phyloP scores from a whole-genome alignment of 2,797 vertebrate genomes.

The Hydrophis major region DNA sequence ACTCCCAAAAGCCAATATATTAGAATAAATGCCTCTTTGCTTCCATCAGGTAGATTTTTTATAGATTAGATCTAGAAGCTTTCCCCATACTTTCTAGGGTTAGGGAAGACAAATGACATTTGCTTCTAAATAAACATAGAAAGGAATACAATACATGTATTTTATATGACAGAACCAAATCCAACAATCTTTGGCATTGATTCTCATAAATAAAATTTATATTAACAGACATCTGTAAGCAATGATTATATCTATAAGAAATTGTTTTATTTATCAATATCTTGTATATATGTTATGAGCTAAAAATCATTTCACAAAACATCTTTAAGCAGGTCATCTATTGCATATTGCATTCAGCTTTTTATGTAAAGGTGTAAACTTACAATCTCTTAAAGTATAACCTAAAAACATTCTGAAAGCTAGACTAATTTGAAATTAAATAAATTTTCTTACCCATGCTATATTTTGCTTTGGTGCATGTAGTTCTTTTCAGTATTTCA shows the following conservation, averaged over 20 bases:
- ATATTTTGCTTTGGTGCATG: conserved; percentile 84
- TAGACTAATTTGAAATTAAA: conserved; percentile 30
- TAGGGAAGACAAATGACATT: neutral
- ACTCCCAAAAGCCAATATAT: neutral
- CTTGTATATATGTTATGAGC: neutral
- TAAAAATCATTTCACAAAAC: neutral
- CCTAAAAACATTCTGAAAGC: conserved; percentile 16
- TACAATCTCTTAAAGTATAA: conserved; percentile 22
- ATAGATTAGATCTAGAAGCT: neutral
- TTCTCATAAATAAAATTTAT: neutral
- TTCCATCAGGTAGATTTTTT: neutral
- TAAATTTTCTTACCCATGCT: conserved; percentile 84
- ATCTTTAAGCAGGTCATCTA: neutral
- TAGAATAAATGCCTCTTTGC: neutral
- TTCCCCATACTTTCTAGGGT: neutral
- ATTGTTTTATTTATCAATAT: neutral
- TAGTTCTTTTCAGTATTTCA: conserved; percentile 91
- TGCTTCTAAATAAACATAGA: neutral
- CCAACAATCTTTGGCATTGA: neutral
- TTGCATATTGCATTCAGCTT: conserved; percentile 7
- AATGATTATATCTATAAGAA: no score
- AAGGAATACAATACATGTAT: no score
- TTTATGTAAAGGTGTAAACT: neutral
- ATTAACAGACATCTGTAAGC: neutral
- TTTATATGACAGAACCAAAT: neutral